Percentiles rank a stretch among this genome's conserved stretches.
phyloP scores from a whole-genome alignment of 2,113 vertebrate genomes.

The Mobula birostris region DNA sequence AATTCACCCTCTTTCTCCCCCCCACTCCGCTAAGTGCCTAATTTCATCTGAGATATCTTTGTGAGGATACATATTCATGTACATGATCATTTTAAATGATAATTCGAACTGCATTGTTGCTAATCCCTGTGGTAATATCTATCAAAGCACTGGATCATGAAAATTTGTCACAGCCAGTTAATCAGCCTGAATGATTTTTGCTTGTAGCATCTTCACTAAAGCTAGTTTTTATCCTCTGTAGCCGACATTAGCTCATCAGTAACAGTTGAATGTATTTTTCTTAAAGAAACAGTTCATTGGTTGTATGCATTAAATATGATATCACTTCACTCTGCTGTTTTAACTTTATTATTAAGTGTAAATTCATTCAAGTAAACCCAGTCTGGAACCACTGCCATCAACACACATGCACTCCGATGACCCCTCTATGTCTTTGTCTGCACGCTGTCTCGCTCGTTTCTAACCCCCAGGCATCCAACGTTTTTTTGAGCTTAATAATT shows the following conservation, averaged over 20 bases:
- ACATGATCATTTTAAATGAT: conserved; percentile 15
- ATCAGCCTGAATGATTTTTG: conserved; percentile 28
- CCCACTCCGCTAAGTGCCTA: neutral
- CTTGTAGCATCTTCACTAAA: conserved; percentile 9
- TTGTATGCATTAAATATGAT: neutral
- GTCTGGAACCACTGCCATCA: neutral
- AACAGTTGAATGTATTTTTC: conserved; percentile 10
- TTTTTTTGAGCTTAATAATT: conserved; percentile 19
- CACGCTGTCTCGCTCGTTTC: neutral
- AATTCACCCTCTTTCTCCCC: neutral
- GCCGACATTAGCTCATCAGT: neutral
- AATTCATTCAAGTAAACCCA: neutral
- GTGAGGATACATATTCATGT: neutral
- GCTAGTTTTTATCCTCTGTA: neutral
- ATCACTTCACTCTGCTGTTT: neutral
- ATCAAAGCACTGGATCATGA: conserved; percentile 27
- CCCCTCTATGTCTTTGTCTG: neutral
- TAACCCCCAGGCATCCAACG: neutral
- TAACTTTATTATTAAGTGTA: neutral
- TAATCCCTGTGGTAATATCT: conserved; percentile 9
- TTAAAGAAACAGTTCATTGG: neutral
- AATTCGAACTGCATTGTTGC: conserved; percentile 27
- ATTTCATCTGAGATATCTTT: neutral
- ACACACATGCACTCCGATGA: neutral
- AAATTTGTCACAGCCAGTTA: conserved; percentile 24